Base-by-base conservation (phyloP, 2,113 vertebrate genomes). In the Stigmatopora nigra region DNA sequence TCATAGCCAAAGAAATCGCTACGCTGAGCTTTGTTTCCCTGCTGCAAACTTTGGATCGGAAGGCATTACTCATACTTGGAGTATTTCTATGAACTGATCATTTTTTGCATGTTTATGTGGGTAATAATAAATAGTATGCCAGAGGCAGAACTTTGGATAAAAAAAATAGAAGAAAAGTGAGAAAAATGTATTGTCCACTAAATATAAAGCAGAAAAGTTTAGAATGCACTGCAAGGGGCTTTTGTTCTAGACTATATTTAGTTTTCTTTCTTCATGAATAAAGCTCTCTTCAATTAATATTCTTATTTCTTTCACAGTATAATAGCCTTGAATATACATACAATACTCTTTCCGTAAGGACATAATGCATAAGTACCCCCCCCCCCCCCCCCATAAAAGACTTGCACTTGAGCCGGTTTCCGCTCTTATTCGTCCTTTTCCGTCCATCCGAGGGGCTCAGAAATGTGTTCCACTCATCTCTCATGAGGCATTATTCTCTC, bases 1-100 rank as follows among this genome's bases (percentile, higher is more conserved):
- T 82, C 82, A 85, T 88, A 87, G 85, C 85, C 82, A 84, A 82
- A 85, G 87, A 64, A 86, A 85, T 84, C 19, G 73, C 71, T 59
- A 69, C 70, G 66, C 65, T 31, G 58, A 67, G 66, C 68, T 73
- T 82, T 80, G 72, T 79, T 56, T 61, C 75, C 75, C 78, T 84
- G 78, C 69, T 76, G 73, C 76, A 83, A 83, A 82, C 82, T 73
- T 77, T 71, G 81, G 84, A 87, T 82, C 84, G 75, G 70, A 71
- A 69, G 68, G 78, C 82, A 81, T 79, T 87, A 84, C 77, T 75
- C 83, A 79, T 82, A 70, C 84, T 74, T 86, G 82, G 84, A 79
- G 76, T 78, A 70, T 73, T 73, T 75, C 62, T 72, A 63, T 71
- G 63, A 46, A 17, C 60, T 55, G 11, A 41, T 59, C 59, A 5